Percentiles rank a stretch among this genome's conserved stretches.
Evolutionary conservation across 1,140 invertebrate genomes (phyloP).

Genomic region (Drosophila teissieri): DNA sequence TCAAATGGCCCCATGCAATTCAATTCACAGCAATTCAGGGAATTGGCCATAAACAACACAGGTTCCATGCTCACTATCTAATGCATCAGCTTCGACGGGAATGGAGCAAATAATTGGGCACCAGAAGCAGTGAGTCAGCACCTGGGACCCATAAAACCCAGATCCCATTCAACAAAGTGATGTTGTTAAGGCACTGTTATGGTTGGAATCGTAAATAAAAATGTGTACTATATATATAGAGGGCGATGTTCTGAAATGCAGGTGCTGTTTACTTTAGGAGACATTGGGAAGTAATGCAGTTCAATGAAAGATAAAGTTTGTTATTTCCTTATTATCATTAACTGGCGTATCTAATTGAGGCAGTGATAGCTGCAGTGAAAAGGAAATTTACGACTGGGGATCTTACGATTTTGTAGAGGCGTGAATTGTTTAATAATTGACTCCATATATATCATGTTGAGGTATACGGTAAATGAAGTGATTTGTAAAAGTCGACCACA

Average conservation of each 20-base stretch:
- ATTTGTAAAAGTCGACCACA: too few relatives aligned
- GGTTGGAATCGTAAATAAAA: slow-evolving; percentile 31
- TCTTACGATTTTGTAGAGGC: slow-evolving; percentile 6
- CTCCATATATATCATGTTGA: too few relatives aligned
- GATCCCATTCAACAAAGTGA: slow-evolving; percentile 12
- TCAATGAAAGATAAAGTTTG: slow-evolving; percentile 46
- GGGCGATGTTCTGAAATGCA: not conserved
- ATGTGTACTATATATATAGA: slow-evolving; percentile 1
- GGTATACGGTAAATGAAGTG: too few relatives aligned
- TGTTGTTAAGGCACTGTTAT: slow-evolving; percentile 20
- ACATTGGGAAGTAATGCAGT: slow-evolving; percentile 16
- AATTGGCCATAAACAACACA: slow-evolving; percentile 38
- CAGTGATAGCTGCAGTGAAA: slow-evolving; percentile 6
- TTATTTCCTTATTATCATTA: slow-evolving; percentile 20
- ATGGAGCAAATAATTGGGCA: slow-evolving; percentile 32
- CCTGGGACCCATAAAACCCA: slow-evolving; percentile 9
- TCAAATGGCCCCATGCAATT: slow-evolving; percentile 17
- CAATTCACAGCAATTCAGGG: slow-evolving; percentile 18
- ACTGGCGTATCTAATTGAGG: slow-evolving; percentile 11
- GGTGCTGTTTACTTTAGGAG: slow-evolving; percentile 29
- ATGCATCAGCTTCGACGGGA: slow-evolving; percentile 27
- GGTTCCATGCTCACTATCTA: slow-evolving; percentile 30
- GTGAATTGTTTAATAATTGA: slow-evolving; percentile 27
- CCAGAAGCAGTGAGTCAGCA: slow-evolving; percentile 30
- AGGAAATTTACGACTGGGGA: slow-evolving; percentile 26